Conservation (phyloP, 2,888 invertebrate species). For the Troglohyphantes excavatus region DNA sequence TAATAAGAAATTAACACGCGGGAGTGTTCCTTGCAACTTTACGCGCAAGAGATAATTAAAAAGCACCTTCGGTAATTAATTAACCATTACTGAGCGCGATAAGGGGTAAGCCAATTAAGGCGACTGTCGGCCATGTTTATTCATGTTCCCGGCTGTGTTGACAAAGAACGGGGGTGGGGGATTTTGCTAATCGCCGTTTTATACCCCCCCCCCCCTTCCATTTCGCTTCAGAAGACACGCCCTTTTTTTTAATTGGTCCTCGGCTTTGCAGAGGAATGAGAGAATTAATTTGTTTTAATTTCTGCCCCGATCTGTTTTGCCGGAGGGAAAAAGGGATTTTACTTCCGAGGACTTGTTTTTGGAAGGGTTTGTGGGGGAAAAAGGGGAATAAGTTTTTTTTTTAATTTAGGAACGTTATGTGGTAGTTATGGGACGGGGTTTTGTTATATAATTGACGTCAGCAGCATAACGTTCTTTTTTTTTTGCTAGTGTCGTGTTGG, state of each 20-base stretch:
- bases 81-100: constrained; percentile 76
- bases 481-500: no score
- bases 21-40: background rate
- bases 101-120: constrained; percentile 76
- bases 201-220: constrained; percentile 33
- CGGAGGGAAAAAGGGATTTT: constrained; percentile 32
- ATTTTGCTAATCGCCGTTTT: constrained; percentile 65
- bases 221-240: constrained; percentile 59
- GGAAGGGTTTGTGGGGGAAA: background rate
- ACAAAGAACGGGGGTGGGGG: constrained; percentile 62
- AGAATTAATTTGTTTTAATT: constrained; percentile 78
- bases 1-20: constrained; percentile 22
- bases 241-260: constrained; percentile 69
- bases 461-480: no score
- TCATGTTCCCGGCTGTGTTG: constrained; percentile 76
- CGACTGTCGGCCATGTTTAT: constrained; percentile 77
- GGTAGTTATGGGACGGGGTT: no score
- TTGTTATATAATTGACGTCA: no score
- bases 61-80: constrained; percentile 72
- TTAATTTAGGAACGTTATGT: no score
- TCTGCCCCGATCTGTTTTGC: constrained; percentile 70
- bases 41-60: constrained; percentile 70
- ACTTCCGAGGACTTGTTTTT: constrained; percentile 49
- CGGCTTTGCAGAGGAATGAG: constrained; percentile 60
- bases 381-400: no score